Conservation (phyloP, 2,113 vertebrate species). For the Aepyceros melampus region DNA sequence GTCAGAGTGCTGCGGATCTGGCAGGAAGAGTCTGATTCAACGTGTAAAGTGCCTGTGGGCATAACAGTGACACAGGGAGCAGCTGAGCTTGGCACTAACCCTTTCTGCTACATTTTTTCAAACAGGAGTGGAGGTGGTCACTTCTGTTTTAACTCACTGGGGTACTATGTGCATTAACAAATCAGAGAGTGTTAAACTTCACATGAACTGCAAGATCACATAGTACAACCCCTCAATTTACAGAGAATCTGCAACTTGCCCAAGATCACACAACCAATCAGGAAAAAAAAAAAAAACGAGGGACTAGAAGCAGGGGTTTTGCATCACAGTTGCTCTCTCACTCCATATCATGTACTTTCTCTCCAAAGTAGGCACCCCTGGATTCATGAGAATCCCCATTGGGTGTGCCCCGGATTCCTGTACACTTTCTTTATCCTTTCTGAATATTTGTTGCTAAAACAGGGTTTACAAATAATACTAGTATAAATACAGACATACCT, state of each 20-base stretch:
- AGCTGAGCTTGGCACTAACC: neutral
- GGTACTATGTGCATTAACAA: neutral
- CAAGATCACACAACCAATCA: neutral
- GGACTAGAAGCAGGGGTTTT: neutral
- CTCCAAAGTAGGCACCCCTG: neutral
- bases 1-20: neutral
- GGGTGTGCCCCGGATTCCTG: neutral
- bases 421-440: neutral
- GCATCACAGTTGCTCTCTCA: neutral
- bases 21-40: neutral
- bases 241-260: neutral
- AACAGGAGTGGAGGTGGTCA: neutral
- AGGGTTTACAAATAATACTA: neutral
- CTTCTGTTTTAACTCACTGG: neutral
- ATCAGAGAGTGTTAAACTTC: neutral
- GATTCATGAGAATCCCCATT: neutral
- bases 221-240: neutral
- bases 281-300: neutral
- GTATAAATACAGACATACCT: neutral
- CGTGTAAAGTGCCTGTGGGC: neutral
- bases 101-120: neutral
- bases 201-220: neutral
- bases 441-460: slow-evolving; percentile 16
- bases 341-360: neutral
- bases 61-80: neutral